Base-by-base conservation (phyloP, 2,113 vertebrate species). In the Chlamydotis undulata region DNA sequence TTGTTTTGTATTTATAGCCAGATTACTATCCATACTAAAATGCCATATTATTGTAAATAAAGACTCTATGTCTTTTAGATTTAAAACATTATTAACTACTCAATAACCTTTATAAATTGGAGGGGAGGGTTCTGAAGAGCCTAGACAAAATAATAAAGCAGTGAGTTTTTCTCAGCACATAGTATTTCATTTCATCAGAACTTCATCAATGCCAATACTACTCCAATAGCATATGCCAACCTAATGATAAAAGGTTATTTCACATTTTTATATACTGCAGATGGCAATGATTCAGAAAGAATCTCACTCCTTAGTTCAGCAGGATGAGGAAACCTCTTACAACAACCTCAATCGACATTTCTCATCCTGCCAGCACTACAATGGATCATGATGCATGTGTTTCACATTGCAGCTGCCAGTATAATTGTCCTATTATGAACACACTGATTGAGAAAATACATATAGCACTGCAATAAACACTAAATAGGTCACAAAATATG, bases 261-360 rank as follows among this genome's bases (percentile, higher is more conserved):
- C 75, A 95, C 83, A 70, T 85, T 90, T 96, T 97, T 82, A 94
- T 95, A 45, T 55, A 89, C 89, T 93, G 88, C 94, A 97, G 94
- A 96, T 89, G 96, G 94, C 57, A 87, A 56, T 63, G 94, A 89
- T 89, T 97, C 75, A 92, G 75, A 94, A 94, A 96, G 73, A 92
- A 69, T 81, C 65, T 91, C 76, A 77, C 65, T 96, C 64, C 64
- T 73, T 87, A 83, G 43, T 93, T 93, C 94, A 96, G 78, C 63
- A 93, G 95, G 94, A 96, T 97, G 96, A 97, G 95, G 41, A 95
- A 94, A 94, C 33, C 94, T 97, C 91, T 94, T 88, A 93, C 10
- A 33, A 92, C 79, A 73, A 80, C 78, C 78, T 78, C 88, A 96
- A 43, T 19, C 93, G 94, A 89, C 59, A 85, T 96, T 97, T 97